Evolutionary conservation across 2,797 vertebrate species (phyloP).

Genomic region (Vultur gryphus): DNA sequence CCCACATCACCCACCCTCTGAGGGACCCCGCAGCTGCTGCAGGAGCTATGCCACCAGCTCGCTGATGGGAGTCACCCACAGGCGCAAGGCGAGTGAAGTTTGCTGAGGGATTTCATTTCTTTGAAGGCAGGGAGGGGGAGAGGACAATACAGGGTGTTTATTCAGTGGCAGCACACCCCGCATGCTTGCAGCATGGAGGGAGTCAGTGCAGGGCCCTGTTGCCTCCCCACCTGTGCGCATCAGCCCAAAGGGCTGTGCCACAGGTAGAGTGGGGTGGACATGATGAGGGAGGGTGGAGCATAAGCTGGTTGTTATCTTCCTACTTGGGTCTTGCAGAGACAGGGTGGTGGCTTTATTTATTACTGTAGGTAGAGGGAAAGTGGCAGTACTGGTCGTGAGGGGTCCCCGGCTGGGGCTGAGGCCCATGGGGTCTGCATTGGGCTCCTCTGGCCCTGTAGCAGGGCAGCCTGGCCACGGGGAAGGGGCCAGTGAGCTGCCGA

Average conservation of each 20-base stretch:
- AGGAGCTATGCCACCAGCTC: neutral
- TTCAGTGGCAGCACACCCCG: neutral
- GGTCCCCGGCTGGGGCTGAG: neutral
- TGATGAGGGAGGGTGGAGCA: neutral
- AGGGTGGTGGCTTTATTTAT: neutral
- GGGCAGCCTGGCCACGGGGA: neutral
- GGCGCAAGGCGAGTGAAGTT: neutral
- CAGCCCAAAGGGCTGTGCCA: neutral
- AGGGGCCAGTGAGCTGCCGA: neutral
- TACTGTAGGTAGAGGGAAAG: neutral
- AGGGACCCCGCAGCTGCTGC: neutral
- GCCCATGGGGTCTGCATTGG: fast-evolving
- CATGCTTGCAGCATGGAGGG: fast-evolving
- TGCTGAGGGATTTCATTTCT: neutral
- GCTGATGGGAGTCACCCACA: neutral
- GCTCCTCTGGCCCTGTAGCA: neutral
- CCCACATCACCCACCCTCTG: neutral
- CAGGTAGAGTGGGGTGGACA: fast-evolving
- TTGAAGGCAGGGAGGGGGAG: neutral
- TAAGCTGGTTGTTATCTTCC: neutral
- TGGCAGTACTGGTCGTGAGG: neutral
- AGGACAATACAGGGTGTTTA: neutral
- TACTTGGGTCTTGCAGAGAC: neutral
- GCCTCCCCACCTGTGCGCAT: neutral
- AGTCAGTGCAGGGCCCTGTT: fast-evolving